phyloP scores from a whole-genome alignment of 2,888 invertebrate genomes.

The Leucozona laternaria region DNA sequence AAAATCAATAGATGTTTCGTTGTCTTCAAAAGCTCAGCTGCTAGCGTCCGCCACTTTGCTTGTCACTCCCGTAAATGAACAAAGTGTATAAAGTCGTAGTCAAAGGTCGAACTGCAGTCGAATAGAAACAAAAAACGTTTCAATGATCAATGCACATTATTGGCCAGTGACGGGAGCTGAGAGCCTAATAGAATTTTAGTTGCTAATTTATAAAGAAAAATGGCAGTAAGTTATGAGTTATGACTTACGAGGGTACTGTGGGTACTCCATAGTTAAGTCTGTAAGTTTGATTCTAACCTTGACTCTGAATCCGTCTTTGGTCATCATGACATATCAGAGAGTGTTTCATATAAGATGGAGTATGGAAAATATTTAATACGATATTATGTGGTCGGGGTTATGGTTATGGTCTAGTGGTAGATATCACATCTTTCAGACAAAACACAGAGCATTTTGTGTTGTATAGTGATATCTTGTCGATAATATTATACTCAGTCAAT shows the following conservation, averaged over 20 bases:
- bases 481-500: slow-evolving; percentile 72
- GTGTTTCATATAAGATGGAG: slow-evolving; percentile 1
- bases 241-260: no score
- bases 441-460: slow-evolving; percentile 20
- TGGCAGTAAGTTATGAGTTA: no score
- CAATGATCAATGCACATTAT: neutral
- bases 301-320: neutral
- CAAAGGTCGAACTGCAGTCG: neutral
- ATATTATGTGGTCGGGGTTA: neutral
- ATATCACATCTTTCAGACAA: slow-evolving; percentile 28
- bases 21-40: slow-evolving; percentile 34
- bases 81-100: neutral
- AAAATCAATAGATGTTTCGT: slow-evolving; percentile 62
- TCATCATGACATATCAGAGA: neutral
- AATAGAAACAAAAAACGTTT: neutral
- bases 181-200: no score
- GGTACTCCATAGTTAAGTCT: no score
- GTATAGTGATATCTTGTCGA: slow-evolving; percentile 35
- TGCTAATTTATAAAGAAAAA: no score
- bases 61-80: slow-evolving; percentile 27
- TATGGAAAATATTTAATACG: slow-evolving; percentile 9
- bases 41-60: slow-evolving; percentile 30
- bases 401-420: slow-evolving; percentile 16
- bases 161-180: no score
- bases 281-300: no score